These are phyloP conservation scores for Catostomus latipinnis DNA, from an alignment of 2,797 vertebrate genomes.

Conservation along the genomic window DNA sequence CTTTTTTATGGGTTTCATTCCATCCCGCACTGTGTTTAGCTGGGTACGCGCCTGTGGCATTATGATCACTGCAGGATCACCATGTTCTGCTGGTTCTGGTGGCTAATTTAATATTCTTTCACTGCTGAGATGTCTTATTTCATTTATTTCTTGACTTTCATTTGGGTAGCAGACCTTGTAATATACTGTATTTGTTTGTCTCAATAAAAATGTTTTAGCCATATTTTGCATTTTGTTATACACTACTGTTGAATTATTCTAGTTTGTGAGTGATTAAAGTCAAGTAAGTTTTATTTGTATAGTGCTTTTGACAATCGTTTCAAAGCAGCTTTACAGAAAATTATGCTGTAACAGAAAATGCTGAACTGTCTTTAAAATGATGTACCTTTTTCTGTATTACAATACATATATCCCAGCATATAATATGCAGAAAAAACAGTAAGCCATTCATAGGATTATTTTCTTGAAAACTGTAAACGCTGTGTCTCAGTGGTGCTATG, in stretches of 20 bases:
- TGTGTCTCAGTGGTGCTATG: too few relatives aligned
- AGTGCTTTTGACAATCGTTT: too few relatives aligned
- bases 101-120: conserved; percentile 23
- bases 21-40: conserved; percentile 17
- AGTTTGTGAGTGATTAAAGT: conserved; percentile 40
- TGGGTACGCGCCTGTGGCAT: conserved; percentile 43
- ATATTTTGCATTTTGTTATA: conserved; percentile 8
- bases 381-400: too few relatives aligned
- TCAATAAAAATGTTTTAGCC: background rate
- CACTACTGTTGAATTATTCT: conserved; percentile 30
- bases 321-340: too few relatives aligned
- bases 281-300: too few relatives aligned
- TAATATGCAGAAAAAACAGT: too few relatives aligned
- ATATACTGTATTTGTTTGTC: background rate
- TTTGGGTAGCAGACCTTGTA: conserved; percentile 9
- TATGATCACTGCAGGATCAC: conserved; percentile 53
- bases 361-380: too few relatives aligned
- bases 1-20: conserved; percentile 35
- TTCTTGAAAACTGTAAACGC: too few relatives aligned
- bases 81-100: conserved; percentile 38
- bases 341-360: too few relatives aligned
- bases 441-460: too few relatives aligned
- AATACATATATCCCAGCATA: too few relatives aligned
- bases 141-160: conserved; percentile 29
- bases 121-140: conserved; percentile 6